Evolutionary conservation across 2,113 vertebrate genomes (phyloP).

Genomic region (Neodontobutis hainanensis): DNA sequence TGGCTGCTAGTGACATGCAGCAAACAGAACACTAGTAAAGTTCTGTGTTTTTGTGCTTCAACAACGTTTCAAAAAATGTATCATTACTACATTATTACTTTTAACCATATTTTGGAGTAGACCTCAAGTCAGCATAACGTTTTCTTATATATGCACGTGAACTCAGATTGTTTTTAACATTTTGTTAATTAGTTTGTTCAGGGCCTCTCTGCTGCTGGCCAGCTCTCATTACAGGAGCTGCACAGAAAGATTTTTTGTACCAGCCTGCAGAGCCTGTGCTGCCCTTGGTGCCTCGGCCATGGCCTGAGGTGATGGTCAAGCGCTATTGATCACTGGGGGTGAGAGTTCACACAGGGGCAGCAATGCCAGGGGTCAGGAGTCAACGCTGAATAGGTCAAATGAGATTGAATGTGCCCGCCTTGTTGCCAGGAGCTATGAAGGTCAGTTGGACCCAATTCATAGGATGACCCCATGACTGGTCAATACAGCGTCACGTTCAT

Average conservation of each 20-base stretch:
- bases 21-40: too few relatives aligned
- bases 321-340: slow-evolving; percentile 71
- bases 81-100: too few relatives aligned
- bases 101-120: too few relatives aligned
- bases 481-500: slow-evolving; percentile 62
- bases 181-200: too few relatives aligned
- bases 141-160: too few relatives aligned
- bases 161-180: too few relatives aligned
- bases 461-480: slow-evolving; percentile 53
- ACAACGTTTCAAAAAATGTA: too few relatives aligned
- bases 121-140: too few relatives aligned
- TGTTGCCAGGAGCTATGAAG: slow-evolving; percentile 62
- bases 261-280: slow-evolving; percentile 11
- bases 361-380: slow-evolving; percentile 54
- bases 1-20: too few relatives aligned
- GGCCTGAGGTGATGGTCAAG: slow-evolving; percentile 62
- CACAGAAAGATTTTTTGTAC: neutral
- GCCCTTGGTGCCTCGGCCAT: slow-evolving; percentile 18
- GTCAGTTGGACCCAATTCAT: slow-evolving; percentile 69
- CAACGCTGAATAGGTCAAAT: slow-evolving; percentile 72
- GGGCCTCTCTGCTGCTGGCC: too few relatives aligned
- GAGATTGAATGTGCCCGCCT: slow-evolving; percentile 75
- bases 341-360: slow-evolving; percentile 64
- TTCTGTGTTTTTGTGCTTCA: too few relatives aligned
- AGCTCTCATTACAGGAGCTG: too few relatives aligned